Evolutionary conservation across 1,140 invertebrate species (phyloP), one percentile per base, ranked within the genome.

Genomic region (Brachionus koreanus): DNA sequence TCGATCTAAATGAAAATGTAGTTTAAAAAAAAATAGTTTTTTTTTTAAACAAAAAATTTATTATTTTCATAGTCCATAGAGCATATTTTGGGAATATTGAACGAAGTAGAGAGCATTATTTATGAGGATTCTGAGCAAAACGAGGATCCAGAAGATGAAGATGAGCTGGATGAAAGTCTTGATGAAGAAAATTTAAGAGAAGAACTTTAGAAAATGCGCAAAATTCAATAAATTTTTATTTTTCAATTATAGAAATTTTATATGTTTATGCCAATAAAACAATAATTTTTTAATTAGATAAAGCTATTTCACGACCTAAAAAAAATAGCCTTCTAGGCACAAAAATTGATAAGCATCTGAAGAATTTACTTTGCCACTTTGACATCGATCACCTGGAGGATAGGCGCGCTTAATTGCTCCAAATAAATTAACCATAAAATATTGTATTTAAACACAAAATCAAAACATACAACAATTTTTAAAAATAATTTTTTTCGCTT

Each of bases 1-100:
- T 79, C 19, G 76, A 79, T 43, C 35, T 79, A 35, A 19, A 79
- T 61, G 49, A 79, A 42, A 57, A 57, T 61, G 76, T 79, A 79
- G 57, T 10, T 61, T 43, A n/a, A 1, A 13, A 42, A 5, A 43
- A 13, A 7, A 7, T 7, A 25, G 3, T 5, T 9, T 5, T 72
- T 19, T 49, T 77, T 39, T 16, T 6, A 6, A 77, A 57, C 6
- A 29, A 7, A 37, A 5, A 72, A 13, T 1, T 29, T 25, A 13
- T 46, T 13, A 4, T n/a, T 63, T 29, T 61, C 5, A n/a, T 35
- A 79, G 76, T 42, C 49, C 4, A 29, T 79, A 7, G 76, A 79
- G 19, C 76, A 79, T 12, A 79, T 79, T 25, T 33, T 29, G 12
- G 33, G 33, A 23, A 61, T 10, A 42, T 61, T 79, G 25, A 33